Evolutionary conservation across 2,888 invertebrate species (phyloP), one percentile per base, ranked within the genome.

Genomic region (Theodoxus fluviatilis): DNA sequence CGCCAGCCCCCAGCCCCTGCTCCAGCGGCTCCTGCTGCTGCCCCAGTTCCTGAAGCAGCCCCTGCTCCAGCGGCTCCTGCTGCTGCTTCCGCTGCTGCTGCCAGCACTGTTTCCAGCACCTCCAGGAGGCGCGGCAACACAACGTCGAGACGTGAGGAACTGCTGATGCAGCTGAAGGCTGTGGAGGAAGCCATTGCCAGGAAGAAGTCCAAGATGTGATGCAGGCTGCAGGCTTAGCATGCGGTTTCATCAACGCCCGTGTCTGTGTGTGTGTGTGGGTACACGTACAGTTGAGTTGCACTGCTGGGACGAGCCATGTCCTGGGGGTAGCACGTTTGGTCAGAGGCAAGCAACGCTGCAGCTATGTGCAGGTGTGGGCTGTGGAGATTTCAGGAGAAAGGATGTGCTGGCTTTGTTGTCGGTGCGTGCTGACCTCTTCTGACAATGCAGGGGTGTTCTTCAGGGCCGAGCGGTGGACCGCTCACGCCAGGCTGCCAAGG

Each of bases 101-200:
- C 72, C 63, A 74, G 71, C 59, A 68, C 65, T n/a, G n/a, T n/a
- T n/a, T n/a, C n/a, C n/a, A n/a, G n/a, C n/a, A n/a, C n/a, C n/a
- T n/a, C n/a, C n/a, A n/a, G n/a, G n/a, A 25, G 69, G 66, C 31
- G 59, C 74, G 52, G 64, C 63, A 64, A 43, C 47, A 93, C 94
- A 0, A 92, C 93, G 18, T 94, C 95, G 0, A 90, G 98, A 70
- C 90, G 98, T 67, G 98, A 98, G 85, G 98, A 98, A 86, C 90
- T 98, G 18, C 89, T 98, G 61, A 96, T 97, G 86, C 98, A 98
- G 88, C 89, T 98, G 69, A 94, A 96, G 86, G 97, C 97, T 28
- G 98, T 98, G 0, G 98, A 98, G 88, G 97, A 98, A 87, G 98
- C 98, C 38, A 98, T 98, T 82, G 96, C 96, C n/a, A 93, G 96